Evolutionary conservation across 2,113 vertebrate genomes (phyloP).

Genomic region (Pogonocichla stellata): DNA sequence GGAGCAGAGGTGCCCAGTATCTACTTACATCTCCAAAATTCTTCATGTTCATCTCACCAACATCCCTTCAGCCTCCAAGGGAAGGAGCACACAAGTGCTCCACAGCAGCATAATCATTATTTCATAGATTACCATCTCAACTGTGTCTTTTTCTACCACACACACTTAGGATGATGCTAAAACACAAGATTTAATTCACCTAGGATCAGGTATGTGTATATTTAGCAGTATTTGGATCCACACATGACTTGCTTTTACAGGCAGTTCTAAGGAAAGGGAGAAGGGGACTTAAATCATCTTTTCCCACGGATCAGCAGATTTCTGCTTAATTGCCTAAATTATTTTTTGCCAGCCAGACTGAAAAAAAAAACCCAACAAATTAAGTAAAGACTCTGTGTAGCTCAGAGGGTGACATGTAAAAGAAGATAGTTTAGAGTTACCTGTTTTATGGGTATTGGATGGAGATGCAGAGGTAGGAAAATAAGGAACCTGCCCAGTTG

Average conservation of each 20-base stretch:
- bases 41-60: background rate
- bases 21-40: background rate
- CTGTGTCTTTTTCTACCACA: background rate
- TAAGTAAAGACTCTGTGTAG: background rate
- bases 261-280: background rate
- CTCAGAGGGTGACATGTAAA: background rate
- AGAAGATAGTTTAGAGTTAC: slow-evolving; percentile 56
- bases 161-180: background rate
- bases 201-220: background rate
- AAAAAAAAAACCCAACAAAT: background rate
- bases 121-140: background rate
- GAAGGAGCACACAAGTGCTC: background rate
- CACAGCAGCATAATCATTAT: background rate
- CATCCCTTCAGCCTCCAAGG: background rate
- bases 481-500: slow-evolving; percentile 67
- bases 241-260: background rate
- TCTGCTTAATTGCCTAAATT: background rate
- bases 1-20: background rate
- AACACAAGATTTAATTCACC: background rate
- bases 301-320: background rate
- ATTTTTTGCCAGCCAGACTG: background rate
- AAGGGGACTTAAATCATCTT: background rate
- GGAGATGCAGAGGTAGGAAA: slow-evolving; percentile 71
- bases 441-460: slow-evolving; percentile 70
- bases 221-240: background rate